A percentile compares a stretch with the other conserved stretches of the same genome.
phyloP scores from a whole-genome alignment of 2,797 vertebrate genomes.

The Mus minutoides region DNA sequence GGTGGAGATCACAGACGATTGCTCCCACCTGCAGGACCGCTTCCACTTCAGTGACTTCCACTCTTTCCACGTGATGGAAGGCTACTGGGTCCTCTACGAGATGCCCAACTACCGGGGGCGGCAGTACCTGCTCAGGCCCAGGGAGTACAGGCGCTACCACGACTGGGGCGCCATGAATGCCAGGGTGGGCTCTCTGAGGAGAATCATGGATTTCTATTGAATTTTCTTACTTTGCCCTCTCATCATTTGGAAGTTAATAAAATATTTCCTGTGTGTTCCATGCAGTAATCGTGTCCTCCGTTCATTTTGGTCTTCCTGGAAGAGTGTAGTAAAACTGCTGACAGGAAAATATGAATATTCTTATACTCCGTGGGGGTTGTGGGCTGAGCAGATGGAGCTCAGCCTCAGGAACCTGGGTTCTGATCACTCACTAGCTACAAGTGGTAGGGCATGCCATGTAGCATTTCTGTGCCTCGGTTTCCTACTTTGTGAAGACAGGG shows the following conservation, averaged over 20 bases:
- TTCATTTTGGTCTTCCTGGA: neutral
- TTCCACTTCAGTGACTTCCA: slow-evolving; percentile 75
- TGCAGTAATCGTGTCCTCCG: neutral
- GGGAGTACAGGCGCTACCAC: neutral
- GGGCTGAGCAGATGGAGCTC: neutral
- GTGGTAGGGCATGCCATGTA: neutral
- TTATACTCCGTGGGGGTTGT: neutral
- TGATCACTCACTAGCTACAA: neutral
- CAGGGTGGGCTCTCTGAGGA: slow-evolving; percentile 52
- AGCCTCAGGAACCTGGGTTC: neutral
- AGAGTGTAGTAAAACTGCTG: neutral
- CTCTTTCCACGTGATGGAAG: slow-evolving; percentile 66
- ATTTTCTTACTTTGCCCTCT: neutral
- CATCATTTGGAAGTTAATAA: neutral
- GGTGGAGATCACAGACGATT: slow-evolving; percentile 69
- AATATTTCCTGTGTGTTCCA: neutral
- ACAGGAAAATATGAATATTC: neutral
- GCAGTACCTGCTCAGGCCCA: slow-evolving; percentile 30
- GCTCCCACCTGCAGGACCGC: slow-evolving; percentile 69
- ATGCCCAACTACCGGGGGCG: neutral
- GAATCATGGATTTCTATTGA: slow-evolving; percentile 25
- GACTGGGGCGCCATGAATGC: slow-evolving; percentile 23
- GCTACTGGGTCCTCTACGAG: slow-evolving; percentile 5
- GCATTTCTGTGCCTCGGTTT: neutral
- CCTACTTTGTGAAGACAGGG: neutral